Base-by-base conservation (phyloP, 2,113 vertebrate species). In the Brachionichthys hirsutus region DNA sequence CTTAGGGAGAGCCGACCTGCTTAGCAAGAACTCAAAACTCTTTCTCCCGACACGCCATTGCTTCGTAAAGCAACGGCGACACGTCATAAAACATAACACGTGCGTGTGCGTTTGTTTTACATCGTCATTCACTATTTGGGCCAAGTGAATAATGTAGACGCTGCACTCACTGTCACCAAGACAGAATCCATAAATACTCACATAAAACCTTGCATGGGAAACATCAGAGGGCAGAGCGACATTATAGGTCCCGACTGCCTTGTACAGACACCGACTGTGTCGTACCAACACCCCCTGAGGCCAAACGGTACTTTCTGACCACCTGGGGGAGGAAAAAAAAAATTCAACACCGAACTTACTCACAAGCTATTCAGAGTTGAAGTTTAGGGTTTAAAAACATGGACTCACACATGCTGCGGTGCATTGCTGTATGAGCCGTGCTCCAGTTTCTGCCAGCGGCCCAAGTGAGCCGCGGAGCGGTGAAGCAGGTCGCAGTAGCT, bases 381-480 rank as follows among this genome's bases (percentile, higher is more conserved):
- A 6, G 48, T 51, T 40, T 60, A n/a, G 19, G 1, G 9, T 1
- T 20, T 6, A 20, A 4, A 40, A 10, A n/a, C 10, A 9, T n/a
- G 2, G 35, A 94, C 97, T 97, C 85, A 98, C 97, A 95, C 89
- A 85, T 99, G 96, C 85, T 99, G 97, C 16, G 97, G 97, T 13
- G 96, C 90, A 50, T 99, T 98, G 86, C 95, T 98, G 90, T 95
- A 98, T 5, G 95, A 95, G 22, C 97, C 96, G 1, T 94, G 95
- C 87, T 99, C 96, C 52, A 99, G 91, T 50, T 96, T 95, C 89
- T 99, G 97, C 97, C 97, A 99, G 74, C 95, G 95, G 78, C 97
- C 97, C 2, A 99, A 91, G 83, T 99, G 97, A 55, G 95, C 93
- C 0, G 97, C 94, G 0, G 95, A 96, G 80, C 96, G 94, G 75